Evolutionary conservation across 2,113 vertebrate species (phyloP), one percentile per base, ranked within the genome.

Genomic region (Elephas maximus): DNA sequence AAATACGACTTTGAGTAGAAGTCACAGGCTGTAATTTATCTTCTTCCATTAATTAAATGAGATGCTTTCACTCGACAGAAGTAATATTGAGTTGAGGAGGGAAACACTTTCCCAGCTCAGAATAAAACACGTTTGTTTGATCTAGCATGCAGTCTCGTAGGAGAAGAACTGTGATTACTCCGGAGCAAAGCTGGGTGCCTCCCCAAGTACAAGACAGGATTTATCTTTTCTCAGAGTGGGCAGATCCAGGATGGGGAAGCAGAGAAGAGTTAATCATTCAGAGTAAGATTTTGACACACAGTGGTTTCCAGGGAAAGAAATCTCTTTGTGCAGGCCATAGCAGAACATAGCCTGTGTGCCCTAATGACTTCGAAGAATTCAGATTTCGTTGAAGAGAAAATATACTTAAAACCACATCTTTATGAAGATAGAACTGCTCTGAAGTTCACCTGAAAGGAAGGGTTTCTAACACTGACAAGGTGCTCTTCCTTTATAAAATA

Each of bases 201-300:
- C 69, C 62, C 0, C 0, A 1, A 30, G 30, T 20, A 5, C 11
- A 24, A 63, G n/a, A 20, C 2, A 23, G 90, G 14, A 23, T 60
- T n/a, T 37, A 48, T 26, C 53, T 88, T 71, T 67, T 77, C 41
- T 45, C n/a, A 0, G 8, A 57, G 45, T 5, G 45, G 30, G 48
- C 11, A 1, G 6, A 30, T 77, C 0, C 41, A 0, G 6, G 5
- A 2, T 1, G 1, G 20, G 37, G 33, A 12, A 12, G 9, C 57
- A 2, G 1, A 1, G 5, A 14, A 6, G 23, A 0, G 6, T 2
- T 18, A 0, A 1, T 24, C 37, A 20, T 79, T 92, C 41, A 20
- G 0, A 3, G 57, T 2, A 80, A 57, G 80, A 26, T 30, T 23
- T 6, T 30, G 51, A 37, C n/a, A 18, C 7, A 8, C 44, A 11